A percentile compares a stretch with the other conserved stretches of the same genome.
These are phyloP conservation scores for Zosterops japonicus DNA, from an alignment of 2,113 vertebrate species.

Conservation along the genomic window DNA sequence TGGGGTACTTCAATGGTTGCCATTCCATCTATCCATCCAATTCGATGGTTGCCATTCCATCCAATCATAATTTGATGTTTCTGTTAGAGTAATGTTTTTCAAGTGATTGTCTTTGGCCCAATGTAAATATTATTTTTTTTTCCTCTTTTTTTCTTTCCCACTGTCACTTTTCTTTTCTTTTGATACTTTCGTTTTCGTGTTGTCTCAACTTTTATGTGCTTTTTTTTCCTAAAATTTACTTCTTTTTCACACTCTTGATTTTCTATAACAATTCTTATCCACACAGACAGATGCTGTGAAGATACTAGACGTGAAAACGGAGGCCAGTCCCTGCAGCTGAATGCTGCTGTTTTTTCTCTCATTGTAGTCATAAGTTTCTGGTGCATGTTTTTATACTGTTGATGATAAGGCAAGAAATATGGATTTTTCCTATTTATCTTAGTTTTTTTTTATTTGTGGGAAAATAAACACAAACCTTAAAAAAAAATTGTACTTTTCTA, in stretches of 20 bases:
- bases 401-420: background rate
- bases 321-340: conserved; percentile 72
- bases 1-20: background rate
- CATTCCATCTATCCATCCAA: background rate
- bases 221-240: background rate
- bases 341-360: conserved; percentile 68
- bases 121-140: conserved; percentile 54
- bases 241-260: conserved; percentile 11
- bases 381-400: conserved; percentile 59
- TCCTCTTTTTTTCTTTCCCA: conserved; percentile 59
- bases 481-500: background rate
- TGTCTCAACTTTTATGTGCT: background rate
- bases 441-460: background rate
- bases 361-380: conserved; percentile 60
- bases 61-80: background rate
- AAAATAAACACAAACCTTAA: conserved; percentile 2
- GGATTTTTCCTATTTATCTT: background rate
- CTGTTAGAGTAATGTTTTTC: background rate
- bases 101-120: conserved; percentile 26
- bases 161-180: conserved; percentile 53
- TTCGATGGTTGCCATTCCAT: background rate
- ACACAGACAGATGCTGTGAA: conserved; percentile 77
- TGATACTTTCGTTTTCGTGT: conserved; percentile 10
- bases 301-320: conserved; percentile 71
- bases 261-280: conserved; percentile 62